Conservation (phyloP, 2,113 vertebrate species). For the Aramus guarauna region DNA sequence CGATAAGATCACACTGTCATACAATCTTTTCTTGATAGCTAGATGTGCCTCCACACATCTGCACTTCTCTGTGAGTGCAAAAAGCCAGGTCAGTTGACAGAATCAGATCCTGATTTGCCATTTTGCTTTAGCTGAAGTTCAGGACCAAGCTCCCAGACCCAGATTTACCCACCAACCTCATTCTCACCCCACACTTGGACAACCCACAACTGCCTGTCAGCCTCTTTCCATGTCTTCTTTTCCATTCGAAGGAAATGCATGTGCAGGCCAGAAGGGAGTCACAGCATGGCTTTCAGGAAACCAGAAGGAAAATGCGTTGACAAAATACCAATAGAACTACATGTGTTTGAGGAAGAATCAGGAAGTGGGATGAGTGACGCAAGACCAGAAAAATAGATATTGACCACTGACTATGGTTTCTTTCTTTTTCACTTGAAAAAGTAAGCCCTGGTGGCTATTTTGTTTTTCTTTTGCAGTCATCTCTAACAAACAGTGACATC, state of each 20-base stretch:
- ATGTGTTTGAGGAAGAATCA: not conserved
- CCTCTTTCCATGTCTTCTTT: not conserved
- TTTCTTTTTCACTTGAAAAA: not conserved
- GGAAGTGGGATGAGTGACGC: not conserved
- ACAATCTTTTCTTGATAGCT: not conserved
- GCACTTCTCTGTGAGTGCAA: not conserved
- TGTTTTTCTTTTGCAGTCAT: conserved; percentile 83
- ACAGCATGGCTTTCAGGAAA: not conserved
- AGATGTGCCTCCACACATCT: not conserved
- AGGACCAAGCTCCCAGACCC: not conserved
- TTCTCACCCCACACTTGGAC: not conserved
- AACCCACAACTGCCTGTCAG: not conserved
- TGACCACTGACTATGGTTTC: not conserved
- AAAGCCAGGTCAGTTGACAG: not conserved
- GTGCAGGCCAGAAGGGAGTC: not conserved
- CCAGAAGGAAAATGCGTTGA: not conserved
- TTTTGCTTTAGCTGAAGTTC: not conserved
- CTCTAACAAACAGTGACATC: conserved; percentile 88
- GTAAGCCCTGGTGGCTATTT: conserved; percentile 16
- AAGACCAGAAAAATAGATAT: not conserved
- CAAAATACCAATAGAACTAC: not conserved
- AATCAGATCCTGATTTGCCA: not conserved
- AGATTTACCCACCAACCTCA: not conserved
- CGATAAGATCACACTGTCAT: not conserved
- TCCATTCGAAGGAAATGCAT: not conserved